Conservation (phyloP, 2,888 invertebrate genomes). For the Polydrusus cervinus region DNA sequence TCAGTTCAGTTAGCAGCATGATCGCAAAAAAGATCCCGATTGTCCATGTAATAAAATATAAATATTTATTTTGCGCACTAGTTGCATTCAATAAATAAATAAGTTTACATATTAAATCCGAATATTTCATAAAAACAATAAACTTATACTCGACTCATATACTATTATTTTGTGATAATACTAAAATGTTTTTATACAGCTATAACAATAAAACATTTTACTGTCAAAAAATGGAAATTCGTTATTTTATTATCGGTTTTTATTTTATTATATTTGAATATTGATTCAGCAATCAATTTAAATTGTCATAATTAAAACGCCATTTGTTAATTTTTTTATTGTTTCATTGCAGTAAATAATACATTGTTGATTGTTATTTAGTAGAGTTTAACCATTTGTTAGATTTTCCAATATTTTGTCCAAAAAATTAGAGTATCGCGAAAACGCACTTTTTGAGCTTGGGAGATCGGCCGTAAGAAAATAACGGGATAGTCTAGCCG, state of each 20-base stretch:
- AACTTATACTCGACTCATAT: neutral
- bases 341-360: neutral
- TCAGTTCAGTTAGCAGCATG: too few species aligned
- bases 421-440: too few species aligned
- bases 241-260: slow-evolving; percentile 1
- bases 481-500: too few species aligned
- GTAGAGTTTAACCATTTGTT: too few species aligned
- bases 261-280: slow-evolving; percentile 4
- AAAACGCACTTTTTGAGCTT: too few species aligned
- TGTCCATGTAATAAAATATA: too few species aligned
- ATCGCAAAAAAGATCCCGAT: too few species aligned
- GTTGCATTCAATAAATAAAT: slow-evolving; percentile 2
- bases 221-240: neutral
- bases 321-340: neutral
- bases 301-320: neutral
- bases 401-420: too few species aligned
- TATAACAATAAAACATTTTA: slow-evolving; percentile 8
- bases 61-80: neutral
- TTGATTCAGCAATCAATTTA: neutral
- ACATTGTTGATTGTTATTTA: neutral
- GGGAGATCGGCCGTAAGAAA: too few species aligned
- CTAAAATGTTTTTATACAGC: neutral
- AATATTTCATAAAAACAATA: slow-evolving; percentile 13
- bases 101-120: neutral
- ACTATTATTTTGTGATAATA: neutral